Evolutionary conservation across 2,888 invertebrate genomes (phyloP), one percentile per base, ranked within the genome.

Genomic region (Xestobium rufovillosum): DNA sequence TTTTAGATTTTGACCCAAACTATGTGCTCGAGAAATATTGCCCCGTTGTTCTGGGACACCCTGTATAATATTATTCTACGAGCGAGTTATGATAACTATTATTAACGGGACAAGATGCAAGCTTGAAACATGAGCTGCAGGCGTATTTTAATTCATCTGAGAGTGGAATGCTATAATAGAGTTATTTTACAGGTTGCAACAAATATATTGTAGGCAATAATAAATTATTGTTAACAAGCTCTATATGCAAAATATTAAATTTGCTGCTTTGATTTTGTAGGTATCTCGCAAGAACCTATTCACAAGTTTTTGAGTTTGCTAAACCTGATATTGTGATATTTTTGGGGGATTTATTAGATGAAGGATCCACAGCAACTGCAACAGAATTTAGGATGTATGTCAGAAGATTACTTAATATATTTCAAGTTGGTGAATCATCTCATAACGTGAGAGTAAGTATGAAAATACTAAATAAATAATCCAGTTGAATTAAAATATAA

Each of bases 321-420:
- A 69, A 81, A 48, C 95, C 96, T 4, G 79, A 95, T 65, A 73
- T 89, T 9, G 71, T 96, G 31, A 75, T 90, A 28, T 96, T 90
- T 66, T 69, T 97, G 37, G 97, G 97, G 1, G 97, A 97, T 65
- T 69, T 96, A 32, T 83, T 92, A 70, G 95, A 97, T 58, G 97
- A 97, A 68, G 96, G 95, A 0, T 88, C 87, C 39, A 74, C 79
- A 40, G 80, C 91, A 2, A 73, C 73, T 2, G 68, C 73, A 32
- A 36, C 47, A 28, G 80, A 88, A 55, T 95, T 82, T 63, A 67
- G 77, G 45, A 66, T 68, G 39, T 94, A 92, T 66, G 76, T 81
- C 15, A 66, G 75, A 41, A 73, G 95, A 58, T 77, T 97, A 51
- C 70, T 72, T 35, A 61, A 65, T 43, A 79, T 89, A 51, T 84